These are phyloP conservation scores for Apteryx mantelli DNA, from an alignment of 2,113 vertebrate species.

Conservation along the genomic window DNA sequence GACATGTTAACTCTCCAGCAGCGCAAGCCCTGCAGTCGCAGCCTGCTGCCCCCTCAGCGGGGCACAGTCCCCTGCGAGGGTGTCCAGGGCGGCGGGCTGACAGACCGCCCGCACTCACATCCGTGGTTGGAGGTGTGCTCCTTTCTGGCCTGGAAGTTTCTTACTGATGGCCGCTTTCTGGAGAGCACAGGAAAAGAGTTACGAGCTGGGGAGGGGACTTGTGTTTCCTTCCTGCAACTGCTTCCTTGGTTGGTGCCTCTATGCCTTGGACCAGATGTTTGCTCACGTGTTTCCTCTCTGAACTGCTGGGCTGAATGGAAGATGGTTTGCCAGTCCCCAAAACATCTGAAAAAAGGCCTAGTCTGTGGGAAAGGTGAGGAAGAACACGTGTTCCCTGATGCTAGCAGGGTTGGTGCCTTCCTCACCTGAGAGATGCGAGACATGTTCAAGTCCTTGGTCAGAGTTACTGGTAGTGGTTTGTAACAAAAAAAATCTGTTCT, in stretches of 20 bases:
- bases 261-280: background rate
- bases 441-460: background rate
- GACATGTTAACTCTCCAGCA: background rate
- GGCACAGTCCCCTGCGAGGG: fast-evolving
- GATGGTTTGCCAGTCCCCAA: background rate
- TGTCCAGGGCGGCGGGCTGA: background rate
- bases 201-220: background rate
- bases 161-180: background rate
- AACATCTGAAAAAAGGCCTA: background rate
- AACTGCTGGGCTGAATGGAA: background rate
- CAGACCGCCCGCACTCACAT: fast-evolving
- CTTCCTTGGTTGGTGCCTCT: fast-evolving
- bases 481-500: background rate
- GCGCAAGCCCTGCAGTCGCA: fast-evolving
- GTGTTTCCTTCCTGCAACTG: fast-evolving
- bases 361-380: background rate
- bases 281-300: background rate
- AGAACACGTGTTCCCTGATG: background rate
- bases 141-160: background rate
- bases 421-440: background rate
- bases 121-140: fast-evolving
- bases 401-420: background rate
- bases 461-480: background rate
- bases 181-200: background rate
- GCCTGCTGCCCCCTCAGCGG: background rate